phyloP scores from a whole-genome alignment of 2,888 invertebrate species.

The Eupithecia dodoneata region DNA sequence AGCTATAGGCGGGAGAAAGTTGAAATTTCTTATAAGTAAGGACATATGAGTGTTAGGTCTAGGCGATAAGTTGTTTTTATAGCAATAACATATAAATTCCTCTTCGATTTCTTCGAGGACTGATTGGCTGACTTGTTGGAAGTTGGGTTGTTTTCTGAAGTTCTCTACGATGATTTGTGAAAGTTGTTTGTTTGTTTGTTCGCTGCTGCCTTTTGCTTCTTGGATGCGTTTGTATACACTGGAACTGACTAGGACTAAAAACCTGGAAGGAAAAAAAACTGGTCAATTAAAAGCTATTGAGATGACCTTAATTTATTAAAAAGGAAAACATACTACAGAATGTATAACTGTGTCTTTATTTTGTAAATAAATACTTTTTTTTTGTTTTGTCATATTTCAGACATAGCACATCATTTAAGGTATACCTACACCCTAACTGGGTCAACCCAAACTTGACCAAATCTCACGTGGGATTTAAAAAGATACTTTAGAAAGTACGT shows the following conservation, averaged over 20 bases:
- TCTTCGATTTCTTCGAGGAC: conserved; percentile 93
- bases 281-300: background rate
- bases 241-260: conserved; percentile 93
- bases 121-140: conserved; percentile 93
- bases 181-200: conserved; percentile 92
- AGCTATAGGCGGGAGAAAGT: conserved; percentile 87
- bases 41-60: conserved; percentile 93
- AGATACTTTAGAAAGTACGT: too few species aligned
- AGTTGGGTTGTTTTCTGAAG: conserved; percentile 90
- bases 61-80: conserved; percentile 80
- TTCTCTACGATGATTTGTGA: conserved; percentile 92
- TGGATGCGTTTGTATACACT: conserved; percentile 93
- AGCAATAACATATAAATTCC: conserved; percentile 91
- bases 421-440: too few species aligned
- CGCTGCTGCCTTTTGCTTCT: conserved; percentile 87
- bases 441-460: too few species aligned
- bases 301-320: too few species aligned
- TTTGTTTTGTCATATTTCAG: too few species aligned
- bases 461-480: too few species aligned
- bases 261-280: conserved; percentile 73
- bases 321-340: too few species aligned
- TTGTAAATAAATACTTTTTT: too few species aligned
- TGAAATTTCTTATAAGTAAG: conserved; percentile 93
- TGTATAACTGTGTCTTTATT: too few species aligned
- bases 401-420: too few species aligned